These are phyloP conservation scores for Philopotamus ludificatus DNA, from an alignment of 1,140 invertebrate species.

Conservation along the genomic window DNA sequence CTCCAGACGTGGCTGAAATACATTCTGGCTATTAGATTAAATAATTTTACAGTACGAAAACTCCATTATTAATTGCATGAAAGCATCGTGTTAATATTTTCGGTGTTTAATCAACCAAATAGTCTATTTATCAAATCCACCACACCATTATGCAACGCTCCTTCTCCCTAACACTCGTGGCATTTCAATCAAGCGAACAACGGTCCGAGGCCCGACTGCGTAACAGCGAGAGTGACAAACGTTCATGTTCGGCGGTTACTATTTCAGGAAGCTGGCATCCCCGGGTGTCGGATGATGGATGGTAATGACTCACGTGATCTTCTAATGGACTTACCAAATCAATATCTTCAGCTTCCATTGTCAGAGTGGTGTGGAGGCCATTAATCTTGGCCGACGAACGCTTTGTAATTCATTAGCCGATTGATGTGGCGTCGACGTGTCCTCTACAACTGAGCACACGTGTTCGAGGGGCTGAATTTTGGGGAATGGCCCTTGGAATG, in stretches of 20 bases:
- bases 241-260: not conserved
- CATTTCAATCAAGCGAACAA: no score
- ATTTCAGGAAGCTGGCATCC: not conserved
- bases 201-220: no score
- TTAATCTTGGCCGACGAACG: constrained; percentile 22
- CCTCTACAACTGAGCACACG: not conserved
- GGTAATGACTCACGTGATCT: constrained; percentile 28
- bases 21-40: no score
- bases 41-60: no score
- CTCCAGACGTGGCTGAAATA: not conserved
- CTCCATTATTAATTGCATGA: no score
- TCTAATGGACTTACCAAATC: constrained; percentile 32
- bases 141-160: no score
- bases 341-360: constrained; percentile 30
- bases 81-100: no score
- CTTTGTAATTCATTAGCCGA: constrained; percentile 26
- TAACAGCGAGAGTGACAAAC: not conserved
- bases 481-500: no score
- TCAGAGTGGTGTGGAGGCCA: constrained; percentile 19
- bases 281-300: constrained; percentile 27
- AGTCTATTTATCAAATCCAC: no score
- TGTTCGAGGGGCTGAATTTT: no score
- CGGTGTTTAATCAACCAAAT: no score
- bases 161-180: no score
- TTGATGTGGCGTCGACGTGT: constrained; percentile 13